Evolutionary conservation across 2,888 invertebrate genomes (phyloP), one percentile per base, ranked within the genome.

Genomic region (Elmis aenea): DNA sequence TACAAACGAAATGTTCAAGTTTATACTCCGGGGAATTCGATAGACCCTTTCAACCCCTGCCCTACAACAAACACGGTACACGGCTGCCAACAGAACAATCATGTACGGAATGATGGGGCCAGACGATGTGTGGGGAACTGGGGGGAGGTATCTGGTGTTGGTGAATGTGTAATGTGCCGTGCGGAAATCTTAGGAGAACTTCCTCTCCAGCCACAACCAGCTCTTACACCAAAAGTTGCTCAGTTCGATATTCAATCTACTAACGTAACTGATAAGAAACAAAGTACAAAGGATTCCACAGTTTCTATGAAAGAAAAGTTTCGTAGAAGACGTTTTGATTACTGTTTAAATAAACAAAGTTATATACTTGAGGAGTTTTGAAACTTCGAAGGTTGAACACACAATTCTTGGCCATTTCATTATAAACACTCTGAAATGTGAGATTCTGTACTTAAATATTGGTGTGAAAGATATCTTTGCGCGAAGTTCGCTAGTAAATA

Each of bases 91-190:
- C 46, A 35, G 50, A 50, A 50, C 50, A 48, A 48, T 50, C 46
- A 44, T 46, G 46, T 38, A 29, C 45, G 44, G 49, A 49, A 49
- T 44, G 48, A 49, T 45, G 48, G 45, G 43, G 45, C 42, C 37
- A 36, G 29, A 27, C 42, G 41, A 45, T 43, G 38, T 36, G 39
- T 34, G 27, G 25, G 34, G 34, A 38, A 37, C 9, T 15, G 13
- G 24, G 40, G 48, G 46, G 47, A 46, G 45, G 51, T 50, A 50
- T 52, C 51, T 45, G 45, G 48, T 45, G 45, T 49, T 52, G 49
- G 54, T 55, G 50, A 57, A 57, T 58, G 55, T 57, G 55, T 57
- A 58, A 58, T 55, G 57, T 56, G 51, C 54, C 55, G 54, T 56
- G 49, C 48, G 47, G 55, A 56, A 55, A 58, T 56, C 56, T 56